Evolutionary conservation across 2,797 vertebrate species (phyloP), one percentile per base, ranked within the genome.

Genomic region (Gambelia wislizenii): DNA sequence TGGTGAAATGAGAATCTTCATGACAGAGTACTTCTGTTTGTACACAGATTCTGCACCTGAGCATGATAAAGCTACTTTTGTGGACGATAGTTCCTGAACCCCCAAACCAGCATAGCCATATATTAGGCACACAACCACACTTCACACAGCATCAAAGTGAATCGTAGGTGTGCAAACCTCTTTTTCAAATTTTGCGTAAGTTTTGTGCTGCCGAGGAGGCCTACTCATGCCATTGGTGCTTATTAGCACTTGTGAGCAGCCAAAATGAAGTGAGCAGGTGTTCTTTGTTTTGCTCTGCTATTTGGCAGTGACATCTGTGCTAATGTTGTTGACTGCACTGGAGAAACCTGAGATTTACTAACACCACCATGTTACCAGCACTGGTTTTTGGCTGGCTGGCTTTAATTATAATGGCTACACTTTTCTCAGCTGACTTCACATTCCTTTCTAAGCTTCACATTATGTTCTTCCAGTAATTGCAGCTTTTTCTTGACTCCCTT

Each of bases 381-480:
- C 90, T 82, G 61, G 72, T 89, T 84, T 83, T 87, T 84, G 87
- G 77, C 89, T 85, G 16, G 39, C 74, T 83, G 13, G 52, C 93
- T 90, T 87, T 91, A 92, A 92, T 94, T 91, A 89, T 70, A 89
- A 86, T 61, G 61, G 47, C 78, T 79, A 86, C 82, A 39, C 67
- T 95, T 92, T 95, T 86, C 81, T 91, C 91, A 86, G 85, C 18
- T 82, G 87, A 79, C 76, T 90, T 94, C 70, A 6, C 74, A 70
- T 92, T 93, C 30, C 91, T 87, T 2, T 0, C 77, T 75, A 72
- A 83, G 86, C 83, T 92, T 89, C 64, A 81, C 83, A 36, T 91
- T 91, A 52, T 77, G 87, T 89, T 76, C 83, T 76, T 49, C 81
- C 88, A 92, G 74, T 91, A 90, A 92, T 87, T 92, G 81, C 89